Conservation (phyloP, 2,888 invertebrate species). For the Diploptera punctata region DNA sequence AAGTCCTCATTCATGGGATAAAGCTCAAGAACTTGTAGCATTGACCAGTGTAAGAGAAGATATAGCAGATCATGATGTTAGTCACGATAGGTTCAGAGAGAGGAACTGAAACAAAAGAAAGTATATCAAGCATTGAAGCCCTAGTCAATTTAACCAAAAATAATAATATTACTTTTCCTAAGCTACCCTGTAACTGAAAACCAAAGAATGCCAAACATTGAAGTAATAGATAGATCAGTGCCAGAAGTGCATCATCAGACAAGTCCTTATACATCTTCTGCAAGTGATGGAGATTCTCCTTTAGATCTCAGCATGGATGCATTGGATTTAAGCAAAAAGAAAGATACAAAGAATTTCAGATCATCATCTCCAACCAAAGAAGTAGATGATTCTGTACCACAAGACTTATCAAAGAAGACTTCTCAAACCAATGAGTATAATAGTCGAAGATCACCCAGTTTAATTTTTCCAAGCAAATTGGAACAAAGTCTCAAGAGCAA, state of each 20-base stretch:
- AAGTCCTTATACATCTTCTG: background rate
- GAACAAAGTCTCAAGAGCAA: background rate
- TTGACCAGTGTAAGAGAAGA: conserved; percentile 52
- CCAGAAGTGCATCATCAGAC: background rate
- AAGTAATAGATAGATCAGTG: background rate
- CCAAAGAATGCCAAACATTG: conserved; percentile 33
- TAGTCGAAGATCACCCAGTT: background rate
- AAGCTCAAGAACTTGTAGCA: conserved; percentile 64
- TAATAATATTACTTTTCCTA: conserved; percentile 24
- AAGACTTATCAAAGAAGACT: conserved; percentile 44
- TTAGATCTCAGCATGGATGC: conserved; percentile 81
- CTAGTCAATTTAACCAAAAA: conserved; percentile 43
- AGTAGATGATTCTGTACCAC: conserved; percentile 39
- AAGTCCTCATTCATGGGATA: conserved; percentile 54
- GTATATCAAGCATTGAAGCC: conserved; percentile 31
- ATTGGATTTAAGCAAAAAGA: conserved; percentile 83
- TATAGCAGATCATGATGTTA: conserved; percentile 57
- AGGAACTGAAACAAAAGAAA: conserved; percentile 44
- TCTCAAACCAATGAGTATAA: conserved; percentile 10
- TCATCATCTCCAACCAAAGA: conserved; percentile 29
- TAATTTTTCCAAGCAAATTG: background rate
- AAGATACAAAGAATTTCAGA: conserved; percentile 45
- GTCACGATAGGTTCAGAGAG: conserved; percentile 48
- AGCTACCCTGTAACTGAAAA: conserved; percentile 24
- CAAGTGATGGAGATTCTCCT: conserved; percentile 52